phyloP scores from a whole-genome alignment of 1,140 invertebrate genomes.

The Pemphigus obesinymphae region DNA sequence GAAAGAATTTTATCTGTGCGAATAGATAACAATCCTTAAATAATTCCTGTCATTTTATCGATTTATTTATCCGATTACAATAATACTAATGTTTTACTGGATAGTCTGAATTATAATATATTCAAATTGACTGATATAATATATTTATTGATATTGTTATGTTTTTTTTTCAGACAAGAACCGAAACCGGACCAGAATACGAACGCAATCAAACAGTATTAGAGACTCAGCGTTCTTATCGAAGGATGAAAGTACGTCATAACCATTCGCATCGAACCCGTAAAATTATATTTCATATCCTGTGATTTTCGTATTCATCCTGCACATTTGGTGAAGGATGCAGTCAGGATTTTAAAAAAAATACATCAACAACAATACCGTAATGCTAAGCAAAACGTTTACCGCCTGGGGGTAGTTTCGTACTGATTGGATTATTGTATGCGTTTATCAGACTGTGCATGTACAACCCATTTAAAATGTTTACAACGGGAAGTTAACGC shows the following conservation, averaged over 20 bases:
- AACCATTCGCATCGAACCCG: neutral
- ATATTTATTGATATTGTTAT: neutral
- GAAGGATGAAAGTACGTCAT: constrained; percentile 29
- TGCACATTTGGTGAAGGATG: neutral
- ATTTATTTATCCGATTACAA: neutral
- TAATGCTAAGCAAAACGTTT: constrained; percentile 11
- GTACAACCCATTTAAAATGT: constrained; percentile 10
- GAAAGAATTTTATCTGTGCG: too few relatives aligned
- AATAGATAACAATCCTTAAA: too few relatives aligned
- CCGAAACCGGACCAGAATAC: constrained; percentile 32
- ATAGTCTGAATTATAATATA: neutral
- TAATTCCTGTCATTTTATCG: too few relatives aligned
- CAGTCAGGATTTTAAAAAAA: neutral
- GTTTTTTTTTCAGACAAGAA: constrained; percentile 14
- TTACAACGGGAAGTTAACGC: constrained; percentile 7
- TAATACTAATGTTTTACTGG: neutral
- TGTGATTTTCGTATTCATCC: constrained; percentile 23
- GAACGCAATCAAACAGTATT: constrained; percentile 9
- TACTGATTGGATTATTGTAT: constrained; percentile 26
- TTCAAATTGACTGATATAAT: neutral
- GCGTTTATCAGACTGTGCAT: constrained; percentile 1
- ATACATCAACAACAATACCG: neutral
- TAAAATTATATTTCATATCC: neutral
- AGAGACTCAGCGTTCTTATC: constrained; percentile 33
- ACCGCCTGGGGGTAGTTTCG: neutral